Conservation (phyloP, 2,888 invertebrate species). For the Ophraella communa region DNA sequence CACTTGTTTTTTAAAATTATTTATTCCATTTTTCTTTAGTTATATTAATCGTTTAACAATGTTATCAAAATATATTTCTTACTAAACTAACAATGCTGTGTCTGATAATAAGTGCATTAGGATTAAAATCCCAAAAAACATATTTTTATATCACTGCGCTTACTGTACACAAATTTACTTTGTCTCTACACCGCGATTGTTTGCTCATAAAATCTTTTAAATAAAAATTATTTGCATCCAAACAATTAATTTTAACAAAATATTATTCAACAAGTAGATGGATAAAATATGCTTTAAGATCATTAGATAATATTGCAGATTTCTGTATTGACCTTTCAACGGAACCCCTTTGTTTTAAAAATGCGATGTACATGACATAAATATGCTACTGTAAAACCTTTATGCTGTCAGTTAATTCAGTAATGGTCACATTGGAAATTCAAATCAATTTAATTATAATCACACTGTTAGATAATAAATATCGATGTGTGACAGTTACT, state of each 20-base stretch:
- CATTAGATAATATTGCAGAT: neutral
- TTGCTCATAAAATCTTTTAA: too few species aligned
- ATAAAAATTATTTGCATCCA: neutral
- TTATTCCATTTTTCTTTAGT: too few species aligned
- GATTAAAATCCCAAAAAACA: too few species aligned
- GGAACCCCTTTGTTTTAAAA: constrained; percentile 21
- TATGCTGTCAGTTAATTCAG: constrained; percentile 41
- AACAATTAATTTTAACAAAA: neutral
- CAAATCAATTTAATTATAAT: constrained; percentile 39
- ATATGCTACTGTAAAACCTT: constrained; percentile 37
- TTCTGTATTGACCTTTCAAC: neutral
- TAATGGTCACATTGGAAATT: constrained; percentile 37
- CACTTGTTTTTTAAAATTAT: too few species aligned
- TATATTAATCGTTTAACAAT: too few species aligned
- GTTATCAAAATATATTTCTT: too few species aligned
- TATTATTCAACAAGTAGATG: neutral
- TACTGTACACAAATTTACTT: too few species aligned
- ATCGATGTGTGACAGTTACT: constrained; percentile 22
- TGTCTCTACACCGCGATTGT: too few species aligned
- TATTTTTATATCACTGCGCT: too few species aligned
- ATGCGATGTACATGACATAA: constrained; percentile 35
- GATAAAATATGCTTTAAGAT: neutral
- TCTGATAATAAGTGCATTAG: too few species aligned
- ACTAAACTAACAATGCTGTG: too few species aligned
- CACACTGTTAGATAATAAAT: constrained; percentile 37